These are phyloP conservation scores for Synaphobranchus kaupii DNA, from an alignment of 2,797 vertebrate species.

Conservation along the genomic window DNA sequence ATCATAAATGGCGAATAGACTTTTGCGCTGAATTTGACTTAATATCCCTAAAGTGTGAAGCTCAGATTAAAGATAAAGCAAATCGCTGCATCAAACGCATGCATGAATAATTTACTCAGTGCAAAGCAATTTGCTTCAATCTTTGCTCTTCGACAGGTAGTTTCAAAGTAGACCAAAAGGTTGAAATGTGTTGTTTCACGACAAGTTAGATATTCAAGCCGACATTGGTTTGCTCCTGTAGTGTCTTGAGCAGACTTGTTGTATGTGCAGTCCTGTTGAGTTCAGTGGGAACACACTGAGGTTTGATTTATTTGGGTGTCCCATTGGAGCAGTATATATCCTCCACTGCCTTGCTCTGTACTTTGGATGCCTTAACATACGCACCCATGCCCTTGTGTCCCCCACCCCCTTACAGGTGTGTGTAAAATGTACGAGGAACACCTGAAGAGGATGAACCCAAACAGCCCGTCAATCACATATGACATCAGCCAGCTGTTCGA, in stretches of 20 bases:
- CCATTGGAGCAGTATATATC: too few relatives aligned
- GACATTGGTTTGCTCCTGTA: not conserved
- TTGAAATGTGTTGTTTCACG: not conserved
- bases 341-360: not conserved
- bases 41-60: not conserved
- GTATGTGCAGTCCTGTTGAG: not conserved
- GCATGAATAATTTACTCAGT: not conserved
- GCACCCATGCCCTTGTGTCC: not conserved
- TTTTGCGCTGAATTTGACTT: not conserved
- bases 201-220: not conserved
- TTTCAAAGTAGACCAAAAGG: not conserved
- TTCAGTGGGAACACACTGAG: not conserved
- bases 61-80: not conserved
- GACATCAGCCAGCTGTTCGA: constrained; percentile 98
- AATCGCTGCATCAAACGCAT: not conserved
- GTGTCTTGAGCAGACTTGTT: not conserved
- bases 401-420: constrained; percentile 75
- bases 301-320: not conserved
- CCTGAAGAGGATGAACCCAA: constrained; percentile 99
- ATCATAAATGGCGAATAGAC: not conserved
- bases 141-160: not conserved
- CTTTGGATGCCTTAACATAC: not conserved
- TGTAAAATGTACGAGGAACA: constrained; percentile 99
- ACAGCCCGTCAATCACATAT: constrained; percentile 98
- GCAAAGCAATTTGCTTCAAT: not conserved